Percentiles rank a stretch among this genome's conserved stretches.
phyloP scores from a whole-genome alignment of 2,113 vertebrate species.

The Hylia prasina region DNA sequence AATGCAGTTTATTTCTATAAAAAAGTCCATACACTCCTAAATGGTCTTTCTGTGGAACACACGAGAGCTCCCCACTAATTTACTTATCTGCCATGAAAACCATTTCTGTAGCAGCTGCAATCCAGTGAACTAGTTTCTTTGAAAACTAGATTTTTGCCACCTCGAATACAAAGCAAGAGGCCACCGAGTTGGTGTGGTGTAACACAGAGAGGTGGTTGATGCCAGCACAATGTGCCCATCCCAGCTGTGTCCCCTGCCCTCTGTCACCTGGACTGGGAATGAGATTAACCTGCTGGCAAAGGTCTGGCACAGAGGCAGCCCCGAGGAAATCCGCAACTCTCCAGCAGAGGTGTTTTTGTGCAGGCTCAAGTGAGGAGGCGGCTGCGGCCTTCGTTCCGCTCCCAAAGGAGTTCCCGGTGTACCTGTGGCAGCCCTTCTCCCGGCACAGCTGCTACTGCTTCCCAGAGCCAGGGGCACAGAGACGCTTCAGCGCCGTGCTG shows the following conservation, averaged over 20 bases:
- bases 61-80: not conserved
- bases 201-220: not conserved
- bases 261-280: not conserved
- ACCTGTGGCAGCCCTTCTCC: slow-evolving; percentile 85
- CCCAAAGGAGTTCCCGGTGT: slow-evolving; percentile 83
- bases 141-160: not conserved
- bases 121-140: not conserved
- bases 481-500: slow-evolving; percentile 74
- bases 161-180: not conserved
- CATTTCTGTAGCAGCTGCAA: not conserved
- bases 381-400: slow-evolving; percentile 71
- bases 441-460: slow-evolving; percentile 87
- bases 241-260: not conserved
- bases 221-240: not conserved
- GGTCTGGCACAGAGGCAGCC: not conserved
- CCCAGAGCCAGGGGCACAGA: slow-evolving; percentile 62
- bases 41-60: not conserved
- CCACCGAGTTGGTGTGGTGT: not conserved
- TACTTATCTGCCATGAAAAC: not conserved
- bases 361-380: slow-evolving; percentile 69
- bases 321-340: not conserved
- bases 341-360: not conserved
- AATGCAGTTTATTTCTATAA: not conserved
- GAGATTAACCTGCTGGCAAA: not conserved
- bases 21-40: not conserved